Evolutionary conservation across 2,888 invertebrate genomes (phyloP).

Genomic region (Epirrhoe tristata): DNA sequence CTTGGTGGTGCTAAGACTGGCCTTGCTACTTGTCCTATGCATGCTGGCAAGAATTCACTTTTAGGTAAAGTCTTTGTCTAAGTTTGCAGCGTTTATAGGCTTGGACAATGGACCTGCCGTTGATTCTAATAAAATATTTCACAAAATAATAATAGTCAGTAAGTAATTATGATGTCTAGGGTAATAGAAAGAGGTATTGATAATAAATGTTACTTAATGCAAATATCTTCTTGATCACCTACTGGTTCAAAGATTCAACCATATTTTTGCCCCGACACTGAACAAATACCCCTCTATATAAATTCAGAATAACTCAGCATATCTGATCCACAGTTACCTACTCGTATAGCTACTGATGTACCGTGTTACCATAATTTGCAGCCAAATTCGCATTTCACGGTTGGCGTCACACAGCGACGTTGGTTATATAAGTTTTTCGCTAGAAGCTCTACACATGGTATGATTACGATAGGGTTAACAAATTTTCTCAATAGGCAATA

Average conservation of each 20-base stretch:
- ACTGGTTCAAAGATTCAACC: background rate
- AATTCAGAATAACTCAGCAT: constrained; percentile 30
- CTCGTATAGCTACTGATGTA: constrained; percentile 36
- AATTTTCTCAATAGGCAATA: constrained; percentile 4
- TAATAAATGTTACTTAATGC: background rate
- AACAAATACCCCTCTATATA: constrained; percentile 24
- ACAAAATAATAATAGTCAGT: background rate
- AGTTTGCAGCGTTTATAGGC: too few species aligned
- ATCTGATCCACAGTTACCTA: constrained; percentile 23
- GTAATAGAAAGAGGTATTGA: background rate
- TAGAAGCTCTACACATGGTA: constrained; percentile 43
- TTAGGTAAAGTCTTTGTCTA: too few species aligned
- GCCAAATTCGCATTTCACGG: constrained; percentile 48
- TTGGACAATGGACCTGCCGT: too few species aligned
- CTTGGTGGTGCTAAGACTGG: background rate
- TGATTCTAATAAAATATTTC: background rate
- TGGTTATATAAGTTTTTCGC: constrained; percentile 54
- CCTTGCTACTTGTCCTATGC: background rate
- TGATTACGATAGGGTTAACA: constrained; percentile 39
- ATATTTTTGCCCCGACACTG: constrained; percentile 19
- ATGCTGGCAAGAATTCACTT: too few species aligned
- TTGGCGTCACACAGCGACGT: constrained; percentile 41
- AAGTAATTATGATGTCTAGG: background rate
- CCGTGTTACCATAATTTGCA: constrained; percentile 49
- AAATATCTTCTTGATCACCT: constrained; percentile 1